These are phyloP conservation scores for Sternotherus odoratus DNA, from an alignment of 2,797 vertebrate genomes.

Conservation along the genomic window DNA sequence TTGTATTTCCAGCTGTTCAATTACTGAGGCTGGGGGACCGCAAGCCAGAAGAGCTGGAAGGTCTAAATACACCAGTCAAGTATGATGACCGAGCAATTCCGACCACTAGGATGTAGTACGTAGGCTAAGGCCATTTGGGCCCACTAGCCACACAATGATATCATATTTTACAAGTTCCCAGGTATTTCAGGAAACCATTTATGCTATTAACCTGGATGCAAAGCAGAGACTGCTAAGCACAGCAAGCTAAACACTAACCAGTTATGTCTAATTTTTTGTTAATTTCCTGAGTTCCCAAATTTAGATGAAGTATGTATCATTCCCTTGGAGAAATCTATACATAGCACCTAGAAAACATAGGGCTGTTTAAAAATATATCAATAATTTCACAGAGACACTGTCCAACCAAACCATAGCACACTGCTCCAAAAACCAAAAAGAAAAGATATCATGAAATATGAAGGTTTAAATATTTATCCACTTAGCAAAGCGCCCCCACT, in stretches of 20 bases:
- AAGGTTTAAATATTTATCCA: conserved; percentile 28
- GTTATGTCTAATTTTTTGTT: background rate
- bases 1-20: background rate
- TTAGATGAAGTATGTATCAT: conserved; percentile 13
- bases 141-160: rapidly evolving
- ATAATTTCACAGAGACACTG: conserved; percentile 25
- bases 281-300: background rate
- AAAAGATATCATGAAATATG: background rate
- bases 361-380: conserved; percentile 20
- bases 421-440: conserved; percentile 27
- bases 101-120: background rate
- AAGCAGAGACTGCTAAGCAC: background rate
- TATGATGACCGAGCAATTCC: background rate
- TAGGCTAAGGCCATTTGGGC: background rate
- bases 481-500: conserved; percentile 17
- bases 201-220: background rate
- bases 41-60: conserved; percentile 1
- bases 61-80: background rate
- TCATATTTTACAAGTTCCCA: background rate
- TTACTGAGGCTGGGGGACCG: background rate
- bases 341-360: background rate
- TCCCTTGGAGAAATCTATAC: conserved; percentile 16
- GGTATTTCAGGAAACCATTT: background rate
- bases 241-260: background rate
- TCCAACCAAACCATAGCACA: background rate